Conservation (phyloP, 2,113 vertebrate genomes). For the Octodon degus region DNA sequence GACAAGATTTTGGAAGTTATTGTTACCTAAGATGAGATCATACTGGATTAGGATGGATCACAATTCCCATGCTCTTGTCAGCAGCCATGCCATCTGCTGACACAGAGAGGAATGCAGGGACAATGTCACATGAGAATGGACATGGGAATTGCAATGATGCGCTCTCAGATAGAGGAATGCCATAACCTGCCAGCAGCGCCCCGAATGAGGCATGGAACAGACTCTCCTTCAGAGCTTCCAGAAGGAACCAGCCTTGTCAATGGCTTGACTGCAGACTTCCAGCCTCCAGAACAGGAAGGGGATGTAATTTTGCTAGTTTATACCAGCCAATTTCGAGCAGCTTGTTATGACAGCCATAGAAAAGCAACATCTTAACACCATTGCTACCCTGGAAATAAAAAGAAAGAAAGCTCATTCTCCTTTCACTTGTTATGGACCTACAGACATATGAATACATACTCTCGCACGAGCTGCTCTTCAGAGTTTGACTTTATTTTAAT, state of each 20-base stretch:
- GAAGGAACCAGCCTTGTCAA: background rate
- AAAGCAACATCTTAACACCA: background rate
- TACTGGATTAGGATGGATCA: background rate
- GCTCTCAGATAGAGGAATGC: background rate
- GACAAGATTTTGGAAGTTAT: background rate
- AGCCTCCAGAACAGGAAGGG: background rate
- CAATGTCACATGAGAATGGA: background rate
- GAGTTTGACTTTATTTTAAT: slow-evolving; percentile 3
- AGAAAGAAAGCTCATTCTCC: background rate
- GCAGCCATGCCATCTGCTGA: background rate
- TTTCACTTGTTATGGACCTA: background rate
- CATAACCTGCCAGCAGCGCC: background rate
- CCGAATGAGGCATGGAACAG: background rate
- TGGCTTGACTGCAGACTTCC: background rate
- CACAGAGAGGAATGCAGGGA: background rate
- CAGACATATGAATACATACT: background rate
- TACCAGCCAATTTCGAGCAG: background rate
- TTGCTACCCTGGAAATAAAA: background rate
- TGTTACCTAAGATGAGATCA: background rate
- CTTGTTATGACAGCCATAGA: background rate
- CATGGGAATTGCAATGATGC: background rate
- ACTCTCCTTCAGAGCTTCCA: background rate
- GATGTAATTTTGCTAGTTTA: background rate
- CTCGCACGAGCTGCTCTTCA: background rate
- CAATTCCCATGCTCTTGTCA: background rate